Base-by-base conservation (phyloP, 2,888 invertebrate genomes). In the Drosophila anceps region DNA sequence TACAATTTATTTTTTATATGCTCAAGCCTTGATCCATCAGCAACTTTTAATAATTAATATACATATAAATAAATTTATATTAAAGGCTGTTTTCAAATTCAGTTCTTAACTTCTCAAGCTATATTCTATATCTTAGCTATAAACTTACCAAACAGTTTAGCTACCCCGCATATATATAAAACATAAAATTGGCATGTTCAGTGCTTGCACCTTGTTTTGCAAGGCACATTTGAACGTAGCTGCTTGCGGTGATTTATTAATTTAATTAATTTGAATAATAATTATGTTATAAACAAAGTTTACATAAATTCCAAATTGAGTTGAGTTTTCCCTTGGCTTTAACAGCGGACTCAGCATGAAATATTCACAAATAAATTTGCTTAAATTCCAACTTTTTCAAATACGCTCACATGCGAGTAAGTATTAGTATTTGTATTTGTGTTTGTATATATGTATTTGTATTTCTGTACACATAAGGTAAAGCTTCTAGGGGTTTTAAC, bases 401-500 rank as follows among this genome's bases (percentile, higher is more conserved):
- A 24, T 27, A 35, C 7, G 43, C 13, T 29, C 9, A 10, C 4
- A 1, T 44, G 67, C 9, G 18, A 15, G 12, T 12, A 18, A 31
- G 44, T 18, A 50, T 59, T 33, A n/a, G 37, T 18, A 12, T 58
- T 37, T 20, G 27, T 41, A 48, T 58, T 37, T 24, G 20, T 33
- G 8, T 41, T n/a, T 24, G 33, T 43, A 27, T 13, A 15, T 41
- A 13, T 27, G 13, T 29, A 20, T 13, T 4, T 51, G 44, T 48
- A 37, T 53, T 20, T 20, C 24, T 24, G 44, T 44, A 27, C n/a
- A n/a, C 31, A 20, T 29, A 15, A 20, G 50, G 39, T 46, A 60
- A 24, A 50, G 48, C 73, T 69, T 66, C 24, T 57, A 70, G 66
- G 66, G 70, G 55, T 69, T 79, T 79, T 73, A 68, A 69, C 71